A percentile compares a stretch with the other conserved stretches of the same genome.
phyloP scores from a whole-genome alignment of 2,113 vertebrate genomes.

The Gallinago media region DNA sequence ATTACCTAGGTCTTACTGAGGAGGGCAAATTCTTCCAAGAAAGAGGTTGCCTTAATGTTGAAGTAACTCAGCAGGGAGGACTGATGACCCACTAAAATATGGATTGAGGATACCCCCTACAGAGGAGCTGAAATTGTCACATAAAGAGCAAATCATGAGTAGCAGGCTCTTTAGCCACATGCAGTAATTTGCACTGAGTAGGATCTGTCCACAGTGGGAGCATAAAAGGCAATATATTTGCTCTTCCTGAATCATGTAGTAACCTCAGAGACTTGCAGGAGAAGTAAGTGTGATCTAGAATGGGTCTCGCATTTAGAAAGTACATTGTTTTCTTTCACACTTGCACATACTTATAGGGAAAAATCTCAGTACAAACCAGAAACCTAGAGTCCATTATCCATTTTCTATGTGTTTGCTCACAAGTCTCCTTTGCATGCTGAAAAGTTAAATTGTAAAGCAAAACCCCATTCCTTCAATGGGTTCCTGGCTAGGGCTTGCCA shows the following conservation, averaged over 20 bases:
- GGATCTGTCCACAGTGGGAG: neutral
- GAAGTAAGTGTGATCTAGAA: neutral
- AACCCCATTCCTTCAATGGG: neutral
- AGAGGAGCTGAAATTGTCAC: neutral
- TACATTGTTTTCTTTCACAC: neutral
- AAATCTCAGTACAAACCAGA: neutral
- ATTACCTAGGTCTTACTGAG: neutral
- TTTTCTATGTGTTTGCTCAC: neutral
- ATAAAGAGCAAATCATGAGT: neutral
- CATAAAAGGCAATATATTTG: neutral
- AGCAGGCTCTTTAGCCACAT: neutral
- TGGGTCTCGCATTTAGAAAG: neutral
- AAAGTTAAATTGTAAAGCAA: neutral
- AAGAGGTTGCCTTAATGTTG: neutral
- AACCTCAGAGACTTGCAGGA: neutral
- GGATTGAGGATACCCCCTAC: neutral
- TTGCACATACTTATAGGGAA: neutral
- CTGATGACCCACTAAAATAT: constrained; percentile 3
- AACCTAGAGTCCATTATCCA: neutral
- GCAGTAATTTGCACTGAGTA: neutral
- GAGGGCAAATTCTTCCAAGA: neutral
- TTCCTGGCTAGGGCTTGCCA: neutral
- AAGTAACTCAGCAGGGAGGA: constrained; percentile 4
- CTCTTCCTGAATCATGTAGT: neutral
- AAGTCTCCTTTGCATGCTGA: neutral